A percentile compares a stretch with the other conserved stretches of the same genome.
These are phyloP conservation scores for Riparia riparia DNA, from an alignment of 2,113 vertebrate genomes.

Conservation along the genomic window DNA sequence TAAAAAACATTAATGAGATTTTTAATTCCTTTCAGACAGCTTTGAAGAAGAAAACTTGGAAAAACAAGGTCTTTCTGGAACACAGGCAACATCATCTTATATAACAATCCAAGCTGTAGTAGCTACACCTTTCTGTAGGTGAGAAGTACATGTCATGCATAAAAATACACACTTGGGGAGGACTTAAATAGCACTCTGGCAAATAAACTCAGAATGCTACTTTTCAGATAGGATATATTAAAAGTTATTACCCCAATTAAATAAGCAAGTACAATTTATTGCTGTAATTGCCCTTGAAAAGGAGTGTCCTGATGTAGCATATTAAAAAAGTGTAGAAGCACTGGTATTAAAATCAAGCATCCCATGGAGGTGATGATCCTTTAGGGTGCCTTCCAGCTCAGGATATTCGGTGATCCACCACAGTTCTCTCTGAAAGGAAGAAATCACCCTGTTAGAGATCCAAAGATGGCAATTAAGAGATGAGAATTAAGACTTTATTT, in stretches of 20 bases:
- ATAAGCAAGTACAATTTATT: neutral
- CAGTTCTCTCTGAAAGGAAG: neutral
- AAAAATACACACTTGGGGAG: neutral
- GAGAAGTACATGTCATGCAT: neutral
- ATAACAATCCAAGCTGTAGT: neutral
- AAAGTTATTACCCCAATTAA: neutral
- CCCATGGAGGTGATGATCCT: neutral
- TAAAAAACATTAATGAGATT: neutral
- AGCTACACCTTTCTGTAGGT: neutral
- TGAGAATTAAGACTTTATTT: neutral
- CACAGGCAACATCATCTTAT: neutral
- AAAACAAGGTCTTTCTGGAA: neutral
- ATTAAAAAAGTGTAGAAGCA: neutral
- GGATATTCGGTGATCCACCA: neutral
- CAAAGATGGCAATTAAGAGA: neutral
- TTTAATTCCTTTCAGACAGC: neutral
- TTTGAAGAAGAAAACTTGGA: neutral
- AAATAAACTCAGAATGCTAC: neutral
- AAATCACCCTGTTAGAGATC: neutral
- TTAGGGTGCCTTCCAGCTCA: neutral
- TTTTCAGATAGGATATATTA: neutral
- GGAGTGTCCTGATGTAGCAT: neutral
- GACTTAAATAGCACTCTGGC: neutral
- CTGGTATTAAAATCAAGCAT: neutral
- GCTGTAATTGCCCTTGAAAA: neutral